Evolutionary conservation across 2,797 vertebrate species (phyloP), one percentile per base, ranked within the genome.

Genomic region (Dryobates pubescens): DNA sequence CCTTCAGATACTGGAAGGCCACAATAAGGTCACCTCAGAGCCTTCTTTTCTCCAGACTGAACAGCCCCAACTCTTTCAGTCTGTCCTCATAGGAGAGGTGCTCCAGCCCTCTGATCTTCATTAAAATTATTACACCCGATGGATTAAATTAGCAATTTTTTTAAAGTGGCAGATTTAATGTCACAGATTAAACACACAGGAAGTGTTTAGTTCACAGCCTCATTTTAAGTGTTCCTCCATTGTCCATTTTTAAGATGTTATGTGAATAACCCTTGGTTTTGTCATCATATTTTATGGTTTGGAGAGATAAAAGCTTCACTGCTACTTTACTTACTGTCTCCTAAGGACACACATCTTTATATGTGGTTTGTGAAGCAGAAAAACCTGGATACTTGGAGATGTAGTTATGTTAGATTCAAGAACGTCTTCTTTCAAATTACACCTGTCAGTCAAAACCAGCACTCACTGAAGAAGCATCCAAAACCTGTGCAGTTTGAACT

Each of bases 371-470:
- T 92, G 86, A 88, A 45, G 77, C 74, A 92, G 88, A 93, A 93
- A 85, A 86, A n/a, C 51, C 69, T 90, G 36, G 69, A 16, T 32
- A 59, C 36, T 59, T 53, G 68, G 58, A 86, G 68, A 68, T 49
- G 41, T 58, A 91, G 72, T 83, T 90, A 67, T 57, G 62, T 26
- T 74, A 72, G 41, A 72, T 85, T 91, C 69, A 86, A 90, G 92
- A 94, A 92, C 90, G 88, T 86, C n/a, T 73, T 79, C 64, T 86
- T 88, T 51, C 74, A 91, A 93, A 93, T 94, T 90, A 86, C 59
- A 90, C 29, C 67, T 1, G 17, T 62, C 92, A 88, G 58, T 92
- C 88, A 91, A 86, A 79, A 36, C 22, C 27, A 72, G 32, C 36
- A 69, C 18, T 77, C 62, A 29, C 14, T 57, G 64, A 62, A 77